These are phyloP conservation scores for Lichenostomus cassidix DNA, from an alignment of 2,113 vertebrate genomes.

Conservation along the genomic window DNA sequence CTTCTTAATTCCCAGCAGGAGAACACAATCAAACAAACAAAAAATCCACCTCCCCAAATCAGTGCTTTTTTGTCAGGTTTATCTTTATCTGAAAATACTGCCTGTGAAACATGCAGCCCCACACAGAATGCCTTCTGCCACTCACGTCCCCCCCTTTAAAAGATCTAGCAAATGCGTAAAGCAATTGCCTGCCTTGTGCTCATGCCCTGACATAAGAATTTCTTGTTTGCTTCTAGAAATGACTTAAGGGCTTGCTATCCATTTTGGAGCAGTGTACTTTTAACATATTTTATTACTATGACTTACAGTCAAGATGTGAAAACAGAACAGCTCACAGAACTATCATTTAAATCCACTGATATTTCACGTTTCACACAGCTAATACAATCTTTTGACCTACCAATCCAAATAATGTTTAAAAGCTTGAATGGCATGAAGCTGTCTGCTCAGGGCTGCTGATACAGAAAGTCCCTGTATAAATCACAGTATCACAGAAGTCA, in stretches of 20 bases:
- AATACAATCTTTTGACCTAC: conserved; percentile 20
- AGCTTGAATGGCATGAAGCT: conserved; percentile 12
- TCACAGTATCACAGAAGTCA: conserved; percentile 56
- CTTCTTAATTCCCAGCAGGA: background rate
- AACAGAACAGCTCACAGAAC: background rate
- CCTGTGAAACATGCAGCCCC: background rate
- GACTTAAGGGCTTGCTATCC: background rate
- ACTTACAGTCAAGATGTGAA: background rate
- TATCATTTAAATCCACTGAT: background rate
- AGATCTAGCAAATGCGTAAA: background rate
- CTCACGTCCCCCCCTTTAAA: background rate
- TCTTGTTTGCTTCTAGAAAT: background rate
- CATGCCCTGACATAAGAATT: background rate
- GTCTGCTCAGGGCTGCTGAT: conserved; percentile 43
- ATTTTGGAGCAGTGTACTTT: background rate
- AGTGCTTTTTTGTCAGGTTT: background rate
- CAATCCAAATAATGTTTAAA: conserved; percentile 4
- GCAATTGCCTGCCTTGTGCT: background rate
- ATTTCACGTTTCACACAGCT: conserved; percentile 21
- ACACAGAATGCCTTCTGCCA: background rate
- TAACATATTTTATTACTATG: conserved; percentile 3
- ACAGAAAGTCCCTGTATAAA: conserved; percentile 58
- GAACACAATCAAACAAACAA: background rate
- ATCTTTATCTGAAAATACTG: background rate
- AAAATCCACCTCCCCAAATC: background rate